Percentiles rank a stretch among this genome's conserved stretches.
Conservation (phyloP, 2,113 vertebrate species). For the Neoarius graeffei region DNA sequence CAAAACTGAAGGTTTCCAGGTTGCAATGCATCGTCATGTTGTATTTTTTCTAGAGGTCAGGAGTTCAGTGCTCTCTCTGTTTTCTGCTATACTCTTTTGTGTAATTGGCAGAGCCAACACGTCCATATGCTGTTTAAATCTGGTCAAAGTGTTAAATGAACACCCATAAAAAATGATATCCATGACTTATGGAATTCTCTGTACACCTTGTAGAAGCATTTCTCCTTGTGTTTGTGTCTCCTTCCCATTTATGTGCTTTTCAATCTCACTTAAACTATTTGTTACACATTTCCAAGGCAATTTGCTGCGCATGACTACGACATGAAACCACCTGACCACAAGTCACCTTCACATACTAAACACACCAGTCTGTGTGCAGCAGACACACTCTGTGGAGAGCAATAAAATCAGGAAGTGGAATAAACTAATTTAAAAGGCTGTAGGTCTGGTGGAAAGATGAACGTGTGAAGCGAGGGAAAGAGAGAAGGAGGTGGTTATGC, state of each 20-base stretch:
- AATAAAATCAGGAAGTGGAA: constrained; percentile 46
- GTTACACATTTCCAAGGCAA: constrained; percentile 33
- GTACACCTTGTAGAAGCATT: not conserved
- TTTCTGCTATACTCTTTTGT: constrained; percentile 25
- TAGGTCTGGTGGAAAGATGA: constrained; percentile 51
- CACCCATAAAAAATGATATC: constrained; percentile 31
- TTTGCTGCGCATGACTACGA: constrained; percentile 54
- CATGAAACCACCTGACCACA: constrained; percentile 52
- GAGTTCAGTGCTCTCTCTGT: constrained; percentile 2
- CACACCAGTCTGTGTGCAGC: constrained; percentile 27
- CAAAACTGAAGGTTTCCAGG: not conserved
- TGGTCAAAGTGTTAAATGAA: constrained; percentile 40
- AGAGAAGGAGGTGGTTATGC: constrained; percentile 41
- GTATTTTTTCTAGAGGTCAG: not conserved
- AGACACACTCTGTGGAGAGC: constrained; percentile 29
- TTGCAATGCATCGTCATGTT: constrained; percentile 5
- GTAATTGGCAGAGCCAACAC: not conserved
- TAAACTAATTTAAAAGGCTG: constrained; percentile 44
- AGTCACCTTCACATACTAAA: constrained; percentile 37
- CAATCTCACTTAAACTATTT: not conserved
- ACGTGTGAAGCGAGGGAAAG: constrained; percentile 36
- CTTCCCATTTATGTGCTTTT: constrained; percentile 1
- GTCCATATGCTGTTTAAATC: constrained; percentile 35
- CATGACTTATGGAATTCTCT: constrained; percentile 9
- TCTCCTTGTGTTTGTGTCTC: not conserved